phyloP scores from a whole-genome alignment of 2,797 vertebrate genomes.

The Arrhamphus sclerolepis region DNA sequence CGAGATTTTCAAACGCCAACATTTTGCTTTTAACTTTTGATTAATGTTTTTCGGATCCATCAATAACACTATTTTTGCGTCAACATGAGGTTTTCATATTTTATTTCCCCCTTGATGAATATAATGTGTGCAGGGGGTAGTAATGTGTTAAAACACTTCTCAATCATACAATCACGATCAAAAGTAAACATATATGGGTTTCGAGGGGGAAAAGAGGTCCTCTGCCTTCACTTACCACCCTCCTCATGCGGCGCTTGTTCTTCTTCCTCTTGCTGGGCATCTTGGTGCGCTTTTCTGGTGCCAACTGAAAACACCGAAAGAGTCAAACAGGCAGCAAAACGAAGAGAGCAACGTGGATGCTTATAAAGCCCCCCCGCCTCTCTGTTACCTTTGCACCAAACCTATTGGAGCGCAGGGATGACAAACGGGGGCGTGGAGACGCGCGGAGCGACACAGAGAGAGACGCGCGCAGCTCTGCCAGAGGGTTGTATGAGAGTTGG shows the following conservation, averaged over 20 bases:
- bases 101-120: no score
- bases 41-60: no score
- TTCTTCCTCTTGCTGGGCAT: slow-evolving; percentile 84
- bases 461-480: slow-evolving; percentile 20
- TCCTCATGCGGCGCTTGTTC: slow-evolving; percentile 80
- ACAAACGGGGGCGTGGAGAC: slow-evolving; percentile 53
- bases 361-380: slow-evolving; percentile 62
- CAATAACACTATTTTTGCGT: no score
- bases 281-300: slow-evolving; percentile 37
- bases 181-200: background rate
- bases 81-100: no score
- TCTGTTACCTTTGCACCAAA: slow-evolving; percentile 52
- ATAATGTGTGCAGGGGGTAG: no score
- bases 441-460: slow-evolving; percentile 4
- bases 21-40: no score
- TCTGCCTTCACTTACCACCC: slow-evolving; percentile 69
- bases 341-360: slow-evolving; percentile 35
- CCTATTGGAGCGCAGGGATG: slow-evolving; percentile 59
- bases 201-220: background rate
- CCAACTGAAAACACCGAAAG: slow-evolving; percentile 5
- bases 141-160: no score
- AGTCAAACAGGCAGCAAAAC: slow-evolving; percentile 25
- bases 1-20: no score
- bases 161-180: no score
- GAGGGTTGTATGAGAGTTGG: slow-evolving; percentile 24